phyloP scores from a whole-genome alignment of 2,888 invertebrate genomes.

The Glyphotaelius pellucidus region DNA sequence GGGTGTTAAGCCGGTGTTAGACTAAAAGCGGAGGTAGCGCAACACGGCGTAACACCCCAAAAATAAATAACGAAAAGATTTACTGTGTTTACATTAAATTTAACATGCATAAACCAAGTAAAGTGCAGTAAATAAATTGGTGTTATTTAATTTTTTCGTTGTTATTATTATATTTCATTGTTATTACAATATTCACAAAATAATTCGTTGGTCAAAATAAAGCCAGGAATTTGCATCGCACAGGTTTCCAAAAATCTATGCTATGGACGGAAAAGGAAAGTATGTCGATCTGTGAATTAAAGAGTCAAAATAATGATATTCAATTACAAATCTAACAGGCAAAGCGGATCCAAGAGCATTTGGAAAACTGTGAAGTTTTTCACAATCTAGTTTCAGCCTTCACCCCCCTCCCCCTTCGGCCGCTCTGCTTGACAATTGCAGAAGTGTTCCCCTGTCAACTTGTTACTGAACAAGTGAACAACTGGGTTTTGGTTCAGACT shows the following conservation, averaged over 20 bases:
- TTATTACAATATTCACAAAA: background rate
- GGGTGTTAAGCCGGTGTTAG: too few relatives aligned
- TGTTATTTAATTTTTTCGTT: too few relatives aligned
- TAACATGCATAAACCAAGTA: too few relatives aligned
- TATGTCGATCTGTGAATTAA: background rate
- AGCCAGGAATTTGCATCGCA: background rate
- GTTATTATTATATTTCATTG: too few relatives aligned
- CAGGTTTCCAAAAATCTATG: background rate
- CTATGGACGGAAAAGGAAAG: background rate
- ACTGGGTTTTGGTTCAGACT: background rate
- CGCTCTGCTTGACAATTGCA: background rate
- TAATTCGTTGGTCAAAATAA: background rate
- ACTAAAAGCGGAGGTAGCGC: too few relatives aligned
- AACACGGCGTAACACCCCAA: too few relatives aligned
- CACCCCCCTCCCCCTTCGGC: background rate
- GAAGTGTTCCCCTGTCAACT: background rate
- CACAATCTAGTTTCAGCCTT: background rate
- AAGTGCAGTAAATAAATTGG: too few relatives aligned
- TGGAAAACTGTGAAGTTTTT: background rate
- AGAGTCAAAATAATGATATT: background rate
- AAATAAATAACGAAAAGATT: too few relatives aligned
- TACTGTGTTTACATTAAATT: too few relatives aligned
- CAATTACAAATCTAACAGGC: background rate
- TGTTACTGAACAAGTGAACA: background rate
- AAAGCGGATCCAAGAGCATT: background rate